Conservation (phyloP, 2,888 invertebrate genomes). For the Caenorhabditis plicata region DNA sequence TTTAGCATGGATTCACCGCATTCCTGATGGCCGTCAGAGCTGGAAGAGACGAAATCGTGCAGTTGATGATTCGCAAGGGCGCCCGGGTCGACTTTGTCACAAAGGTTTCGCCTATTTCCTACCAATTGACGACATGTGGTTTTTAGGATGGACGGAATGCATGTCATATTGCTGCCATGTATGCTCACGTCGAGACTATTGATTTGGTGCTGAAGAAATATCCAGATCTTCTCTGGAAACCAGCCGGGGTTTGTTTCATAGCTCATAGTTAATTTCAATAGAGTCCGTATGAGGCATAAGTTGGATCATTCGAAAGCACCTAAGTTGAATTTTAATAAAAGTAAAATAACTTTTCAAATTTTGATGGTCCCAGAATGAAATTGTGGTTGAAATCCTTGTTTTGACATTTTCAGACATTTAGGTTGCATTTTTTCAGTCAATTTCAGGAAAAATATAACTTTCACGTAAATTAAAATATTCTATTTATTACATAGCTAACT, state of each 20-base stretch:
- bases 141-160: slow-evolving; percentile 92
- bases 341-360: too few relatives aligned
- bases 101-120: slow-evolving; percentile 30
- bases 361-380: too few relatives aligned
- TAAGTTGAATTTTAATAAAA: too few relatives aligned
- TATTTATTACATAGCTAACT: too few relatives aligned
- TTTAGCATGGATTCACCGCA: slow-evolving; percentile 67
- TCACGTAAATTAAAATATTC: too few relatives aligned
- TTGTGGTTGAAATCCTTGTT: too few relatives aligned
- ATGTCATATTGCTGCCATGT: slow-evolving; percentile 90
- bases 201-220: slow-evolving; percentile 83
- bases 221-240: slow-evolving; percentile 82
- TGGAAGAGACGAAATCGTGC: slow-evolving; percentile 66
- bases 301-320: too few relatives aligned
- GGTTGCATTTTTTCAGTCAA: too few relatives aligned
- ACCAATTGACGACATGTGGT: neutral
- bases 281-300: too few relatives aligned
- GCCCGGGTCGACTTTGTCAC: slow-evolving; percentile 64
- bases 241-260: slow-evolving; percentile 73
- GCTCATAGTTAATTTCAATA: neutral
- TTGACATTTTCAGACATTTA: too few relatives aligned
- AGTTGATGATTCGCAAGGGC: slow-evolving; percentile 67
- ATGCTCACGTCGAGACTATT: slow-evolving; percentile 90
- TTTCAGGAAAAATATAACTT: too few relatives aligned
- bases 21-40: slow-evolving; percentile 68